Evolutionary conservation across 1,140 invertebrate genomes (phyloP).

Genomic region (Drosophila santomea): DNA sequence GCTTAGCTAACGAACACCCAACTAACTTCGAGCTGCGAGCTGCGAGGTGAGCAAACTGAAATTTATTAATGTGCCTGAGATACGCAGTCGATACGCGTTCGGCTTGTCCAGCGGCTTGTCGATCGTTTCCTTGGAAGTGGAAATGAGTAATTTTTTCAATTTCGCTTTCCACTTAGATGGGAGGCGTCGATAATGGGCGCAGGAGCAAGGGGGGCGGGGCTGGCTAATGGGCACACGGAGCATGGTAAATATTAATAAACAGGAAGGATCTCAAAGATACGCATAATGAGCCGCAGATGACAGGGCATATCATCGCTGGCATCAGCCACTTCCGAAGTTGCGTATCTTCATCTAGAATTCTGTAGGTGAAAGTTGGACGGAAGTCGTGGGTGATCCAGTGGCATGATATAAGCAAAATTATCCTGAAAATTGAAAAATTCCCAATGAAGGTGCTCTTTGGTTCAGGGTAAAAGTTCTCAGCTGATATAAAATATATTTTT

Average conservation of each 20-base stretch:
- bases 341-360: conserved; percentile 34
- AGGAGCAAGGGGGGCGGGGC: conserved; percentile 21
- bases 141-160: conserved; percentile 83
- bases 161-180: conserved; percentile 77
- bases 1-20: conserved; percentile 66
- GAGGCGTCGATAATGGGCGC: conserved; percentile 63
- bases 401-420: neutral
- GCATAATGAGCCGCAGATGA: conserved; percentile 56
- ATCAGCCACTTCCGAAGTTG: conserved; percentile 42
- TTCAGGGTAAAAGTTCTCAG: too few relatives aligned
- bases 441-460: neutral
- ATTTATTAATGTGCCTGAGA: conserved; percentile 84
- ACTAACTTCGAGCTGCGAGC: conserved; percentile 17
- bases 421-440: neutral
- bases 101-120: conserved; percentile 58
- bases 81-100: conserved; percentile 69
- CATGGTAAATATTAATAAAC: conserved; percentile 41
- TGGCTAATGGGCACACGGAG: conserved; percentile 22
- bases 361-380: conserved; percentile 19
- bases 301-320: conserved; percentile 50
- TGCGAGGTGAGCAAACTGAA: conserved; percentile 69
- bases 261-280: conserved; percentile 21
- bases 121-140: conserved; percentile 79
- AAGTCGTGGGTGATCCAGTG: conserved; percentile 14
- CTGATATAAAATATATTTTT: too few relatives aligned